A percentile compares a stretch with the other conserved stretches of the same genome.
These are phyloP conservation scores for Acromyrmex heyeri DNA, from an alignment of 1,140 invertebrate species.

Conservation along the genomic window DNA sequence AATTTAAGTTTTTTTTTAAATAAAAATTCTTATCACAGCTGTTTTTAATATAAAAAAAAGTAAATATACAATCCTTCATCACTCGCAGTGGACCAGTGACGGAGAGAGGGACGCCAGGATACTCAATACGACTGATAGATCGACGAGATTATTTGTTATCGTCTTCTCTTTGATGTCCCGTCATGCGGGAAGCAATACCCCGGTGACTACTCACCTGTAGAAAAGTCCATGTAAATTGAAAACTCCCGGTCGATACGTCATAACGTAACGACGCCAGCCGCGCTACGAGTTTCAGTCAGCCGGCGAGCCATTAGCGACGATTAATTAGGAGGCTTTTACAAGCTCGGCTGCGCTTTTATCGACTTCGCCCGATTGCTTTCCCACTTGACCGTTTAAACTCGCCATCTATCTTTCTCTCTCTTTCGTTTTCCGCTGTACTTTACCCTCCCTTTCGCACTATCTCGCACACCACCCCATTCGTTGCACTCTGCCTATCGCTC, in stretches of 20 bases:
- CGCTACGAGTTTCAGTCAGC: constrained; percentile 28
- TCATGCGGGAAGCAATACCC: constrained; percentile 1
- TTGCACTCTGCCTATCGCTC: constrained; percentile 36
- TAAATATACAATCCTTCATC: background rate
- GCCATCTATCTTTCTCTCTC: constrained; percentile 22
- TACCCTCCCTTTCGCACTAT: background rate
- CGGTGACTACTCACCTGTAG: constrained; percentile 3
- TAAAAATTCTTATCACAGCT: background rate
- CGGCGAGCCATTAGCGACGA: constrained; percentile 65
- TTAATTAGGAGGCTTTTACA: constrained; percentile 75
- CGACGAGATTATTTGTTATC: constrained; percentile 34
- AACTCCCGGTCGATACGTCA: constrained; percentile 66
- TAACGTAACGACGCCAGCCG: constrained; percentile 49
- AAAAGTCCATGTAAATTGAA: constrained; percentile 39
- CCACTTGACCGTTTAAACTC: constrained; percentile 73
- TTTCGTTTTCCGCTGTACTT: background rate
- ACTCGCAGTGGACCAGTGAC: background rate
- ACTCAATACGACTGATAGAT: background rate
- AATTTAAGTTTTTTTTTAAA: background rate
- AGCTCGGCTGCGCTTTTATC: constrained; percentile 70
- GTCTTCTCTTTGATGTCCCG: constrained; percentile 39
- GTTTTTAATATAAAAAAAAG: background rate
- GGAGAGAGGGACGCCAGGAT: background rate
- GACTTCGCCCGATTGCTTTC: constrained; percentile 70
- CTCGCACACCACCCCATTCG: background rate